These are phyloP conservation scores for Melieria crassipennis DNA, from an alignment of 2,888 invertebrate genomes.

Conservation along the genomic window DNA sequence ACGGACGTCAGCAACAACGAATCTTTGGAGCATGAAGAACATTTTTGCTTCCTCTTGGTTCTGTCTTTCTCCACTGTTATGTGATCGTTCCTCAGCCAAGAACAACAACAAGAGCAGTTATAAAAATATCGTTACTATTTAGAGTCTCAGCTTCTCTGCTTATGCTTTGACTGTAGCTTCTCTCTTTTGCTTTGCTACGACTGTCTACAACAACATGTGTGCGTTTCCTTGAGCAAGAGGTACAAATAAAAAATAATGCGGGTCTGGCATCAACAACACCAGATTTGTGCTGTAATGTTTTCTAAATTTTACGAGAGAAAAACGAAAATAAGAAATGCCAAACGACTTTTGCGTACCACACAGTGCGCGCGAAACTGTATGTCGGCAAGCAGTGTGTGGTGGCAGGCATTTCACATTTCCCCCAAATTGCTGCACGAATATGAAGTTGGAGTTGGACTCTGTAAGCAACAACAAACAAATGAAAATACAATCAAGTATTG, in stretches of 20 bases:
- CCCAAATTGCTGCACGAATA: not conserved
- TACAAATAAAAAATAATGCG: too few species aligned
- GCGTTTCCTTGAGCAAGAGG: too few species aligned
- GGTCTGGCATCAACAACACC: too few species aligned
- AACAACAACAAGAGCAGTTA: too few species aligned
- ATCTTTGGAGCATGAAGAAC: conserved; percentile 6
- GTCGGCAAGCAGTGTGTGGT: not conserved
- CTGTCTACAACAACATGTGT: too few species aligned
- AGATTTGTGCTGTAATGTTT: too few species aligned
- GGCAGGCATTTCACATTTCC: not conserved
- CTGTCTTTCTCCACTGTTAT: not conserved
- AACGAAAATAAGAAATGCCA: not conserved
- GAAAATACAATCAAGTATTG: conserved; percentile 2
- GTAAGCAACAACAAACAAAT: conserved; percentile 1
- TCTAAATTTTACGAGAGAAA: not conserved
- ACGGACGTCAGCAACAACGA: not conserved
- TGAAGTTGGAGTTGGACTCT: not conserved
- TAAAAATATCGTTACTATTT: too few species aligned
- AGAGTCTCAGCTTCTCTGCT: too few species aligned
- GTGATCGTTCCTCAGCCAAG: too few species aligned
- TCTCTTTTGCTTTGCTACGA: too few species aligned
- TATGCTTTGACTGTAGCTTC: too few species aligned
- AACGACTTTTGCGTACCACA: not conserved
- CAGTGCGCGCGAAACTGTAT: not conserved
- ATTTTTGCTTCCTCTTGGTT: not conserved